Evolutionary conservation across 2,797 vertebrate species (phyloP).

Genomic region (Enteromius fasciolatus): DNA sequence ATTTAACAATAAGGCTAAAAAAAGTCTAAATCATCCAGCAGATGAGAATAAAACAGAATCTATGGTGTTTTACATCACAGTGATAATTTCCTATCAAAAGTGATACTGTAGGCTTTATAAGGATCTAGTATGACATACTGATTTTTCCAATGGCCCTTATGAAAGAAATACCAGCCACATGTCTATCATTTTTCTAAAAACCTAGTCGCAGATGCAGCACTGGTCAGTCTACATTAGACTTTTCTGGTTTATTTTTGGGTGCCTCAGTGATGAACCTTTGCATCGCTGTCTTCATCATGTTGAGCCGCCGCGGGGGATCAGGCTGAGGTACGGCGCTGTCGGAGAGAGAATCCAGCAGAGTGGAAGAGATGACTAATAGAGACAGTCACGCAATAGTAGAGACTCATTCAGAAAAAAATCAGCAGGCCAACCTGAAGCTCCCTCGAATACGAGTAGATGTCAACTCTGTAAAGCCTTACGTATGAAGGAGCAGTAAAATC

Average conservation of each 20-base stretch:
- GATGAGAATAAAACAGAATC: neutral
- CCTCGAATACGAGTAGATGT: neutral
- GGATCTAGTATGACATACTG: neutral
- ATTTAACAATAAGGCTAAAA: neutral
- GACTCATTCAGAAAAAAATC: constrained; percentile 15
- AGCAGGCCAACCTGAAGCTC: constrained; percentile 12
- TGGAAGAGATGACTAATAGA: constrained; percentile 31
- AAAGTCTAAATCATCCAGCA: neutral
- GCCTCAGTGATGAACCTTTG: constrained; percentile 1
- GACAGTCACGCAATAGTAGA: constrained; percentile 29
- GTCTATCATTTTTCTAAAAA: constrained; percentile 6
- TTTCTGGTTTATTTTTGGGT: neutral
- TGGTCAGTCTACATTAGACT: neutral
- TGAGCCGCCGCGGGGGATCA: constrained; percentile 5
- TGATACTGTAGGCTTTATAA: neutral
- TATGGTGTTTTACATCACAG: neutral
- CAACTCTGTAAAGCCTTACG: neutral
- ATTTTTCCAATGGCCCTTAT: neutral
- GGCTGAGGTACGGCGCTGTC: constrained; percentile 17
- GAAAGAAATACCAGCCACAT: neutral
- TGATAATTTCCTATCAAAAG: neutral
- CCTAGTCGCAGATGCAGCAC: neutral
- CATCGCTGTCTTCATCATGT: neutral
- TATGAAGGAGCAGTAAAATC: neutral
- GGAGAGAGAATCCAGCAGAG: constrained; percentile 19